These are phyloP conservation scores for Eupeodes latifasciatus DNA, from an alignment of 2,888 invertebrate genomes.

Conservation along the genomic window DNA sequence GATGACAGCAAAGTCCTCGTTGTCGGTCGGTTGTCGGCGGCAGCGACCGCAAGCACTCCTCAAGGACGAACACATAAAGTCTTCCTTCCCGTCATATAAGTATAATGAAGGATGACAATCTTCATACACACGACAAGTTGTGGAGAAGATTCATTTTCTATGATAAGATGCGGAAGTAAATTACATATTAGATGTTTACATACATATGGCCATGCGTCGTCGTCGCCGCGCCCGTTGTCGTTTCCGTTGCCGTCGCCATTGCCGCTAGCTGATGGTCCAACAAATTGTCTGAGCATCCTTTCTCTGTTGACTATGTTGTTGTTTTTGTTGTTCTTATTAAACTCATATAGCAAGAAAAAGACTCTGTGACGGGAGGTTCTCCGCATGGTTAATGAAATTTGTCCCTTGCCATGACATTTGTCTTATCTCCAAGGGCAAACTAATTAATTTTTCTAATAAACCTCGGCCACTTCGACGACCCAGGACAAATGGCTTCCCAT, in stretches of 20 bases:
- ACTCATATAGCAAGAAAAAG: slow-evolving; percentile 28
- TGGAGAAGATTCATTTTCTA: slow-evolving; percentile 64
- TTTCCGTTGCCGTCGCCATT: background rate
- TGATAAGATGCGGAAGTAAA: slow-evolving; percentile 69
- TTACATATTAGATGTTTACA: slow-evolving; percentile 72
- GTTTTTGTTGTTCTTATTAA: slow-evolving; percentile 6
- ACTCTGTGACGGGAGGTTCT: slow-evolving; percentile 42
- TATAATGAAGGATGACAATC: slow-evolving; percentile 64
- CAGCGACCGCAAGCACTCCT: slow-evolving; percentile 43
- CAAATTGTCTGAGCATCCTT: slow-evolving; percentile 43
- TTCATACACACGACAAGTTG: slow-evolving; percentile 41
- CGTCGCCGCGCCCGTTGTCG: background rate
- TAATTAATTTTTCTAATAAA: slow-evolving; percentile 73
- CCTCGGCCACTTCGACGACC: slow-evolving; percentile 46
- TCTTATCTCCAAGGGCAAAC: slow-evolving; percentile 61
- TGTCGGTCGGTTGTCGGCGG: slow-evolving; percentile 24
- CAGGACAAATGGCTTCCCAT: slow-evolving; percentile 25
- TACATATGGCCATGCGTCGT: background rate
- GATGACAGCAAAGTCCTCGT: slow-evolving; percentile 11
- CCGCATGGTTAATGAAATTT: slow-evolving; percentile 70
- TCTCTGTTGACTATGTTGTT: slow-evolving; percentile 37
- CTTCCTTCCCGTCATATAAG: background rate
- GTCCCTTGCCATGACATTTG: slow-evolving; percentile 16
- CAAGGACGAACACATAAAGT: slow-evolving; percentile 50
- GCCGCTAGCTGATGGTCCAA: background rate